Base-by-base conservation (phyloP, 2,797 vertebrate genomes). In the Erethizon dorsatum region DNA sequence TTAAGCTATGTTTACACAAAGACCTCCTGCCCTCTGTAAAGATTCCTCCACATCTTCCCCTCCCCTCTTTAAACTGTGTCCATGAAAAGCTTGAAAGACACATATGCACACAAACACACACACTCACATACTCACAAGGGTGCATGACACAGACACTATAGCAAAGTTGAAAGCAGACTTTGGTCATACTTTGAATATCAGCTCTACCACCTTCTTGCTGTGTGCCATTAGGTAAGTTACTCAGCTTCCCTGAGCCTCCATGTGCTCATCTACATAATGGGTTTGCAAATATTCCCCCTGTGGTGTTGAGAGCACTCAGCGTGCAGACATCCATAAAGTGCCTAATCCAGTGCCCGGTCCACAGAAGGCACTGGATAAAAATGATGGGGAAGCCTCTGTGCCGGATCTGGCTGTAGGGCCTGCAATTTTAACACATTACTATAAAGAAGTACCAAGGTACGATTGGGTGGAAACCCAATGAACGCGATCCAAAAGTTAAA, bases 141-240 rank as follows among this genome's bases (percentile, higher is more conserved):
- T 26, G 26, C 52, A 31, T 1, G 5, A 63, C 15, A 26, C 5
- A 5, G 89, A 89, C 54, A 18, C 17, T 11, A 15, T 2, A 80
- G 78, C 93, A 56, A 92, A 88, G 90, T 47, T 54, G 31, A 92
- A 85, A 95, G 67, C 83, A 88, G 93, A 80, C 93, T 96, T 93
- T 94, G 90, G 92, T 90, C 88, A 88, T 12, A 59, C 65, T 84
- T 54, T 57, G 45, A 90, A 75, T 24, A 54, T 52, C 54, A 85
- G 65, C 83, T 89, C 77, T 28, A 26, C 50, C 4, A 11, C 65
- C 20, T 92, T 28, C 77, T 75, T 86, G 80, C 87, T 52, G 33
- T 79, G 89, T 80, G 69, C 69, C 71, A 9, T 5, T n/a, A 7
- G n/a, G 33, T 71, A 80, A 88, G 52, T 83, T 67, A 54, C 45